phyloP scores from a whole-genome alignment of 2,888 invertebrate genomes.

The Prostheceraeus crozeri region DNA sequence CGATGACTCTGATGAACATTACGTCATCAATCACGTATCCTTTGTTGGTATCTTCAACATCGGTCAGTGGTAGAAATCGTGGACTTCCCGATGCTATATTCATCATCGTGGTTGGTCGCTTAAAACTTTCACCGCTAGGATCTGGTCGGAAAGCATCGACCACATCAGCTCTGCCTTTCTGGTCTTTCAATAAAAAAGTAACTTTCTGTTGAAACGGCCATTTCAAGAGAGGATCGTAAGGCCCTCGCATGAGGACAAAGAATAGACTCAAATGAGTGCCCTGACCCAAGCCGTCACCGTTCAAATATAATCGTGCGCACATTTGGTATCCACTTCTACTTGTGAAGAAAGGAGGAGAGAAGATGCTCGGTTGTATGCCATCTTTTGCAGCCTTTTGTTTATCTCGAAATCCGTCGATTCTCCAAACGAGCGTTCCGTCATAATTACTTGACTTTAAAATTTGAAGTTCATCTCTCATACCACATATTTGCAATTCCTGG shows the following conservation, averaged over 20 bases:
- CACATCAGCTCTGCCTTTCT: constrained; percentile 48
- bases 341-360: constrained; percentile 52
- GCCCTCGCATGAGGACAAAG: constrained; percentile 51
- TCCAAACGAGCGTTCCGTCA: constrained; percentile 54
- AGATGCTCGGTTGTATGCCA: constrained; percentile 48
- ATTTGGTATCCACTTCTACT: constrained; percentile 51
- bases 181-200: constrained; percentile 52
- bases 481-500: too few relatives aligned
- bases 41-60: too few relatives aligned
- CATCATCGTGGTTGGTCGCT: constrained; percentile 52
- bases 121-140: constrained; percentile 51
- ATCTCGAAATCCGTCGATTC: constrained; percentile 48
- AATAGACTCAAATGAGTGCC: constrained; percentile 53
- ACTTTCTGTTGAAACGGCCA: constrained; percentile 54
- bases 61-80: constrained; percentile 43
- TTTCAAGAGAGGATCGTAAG: constrained; percentile 48
- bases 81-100: constrained; percentile 57
- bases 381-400: constrained; percentile 47
- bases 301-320: constrained; percentile 50
- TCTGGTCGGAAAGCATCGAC: constrained; percentile 55
- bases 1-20: too few relatives aligned
- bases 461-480: too few relatives aligned
- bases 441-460: too few relatives aligned
- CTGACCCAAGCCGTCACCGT: constrained; percentile 54
- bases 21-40: too few relatives aligned